These are phyloP conservation scores for Stratiolaelaps scimitus DNA, from an alignment of 1,140 invertebrate genomes.

Conservation along the genomic window DNA sequence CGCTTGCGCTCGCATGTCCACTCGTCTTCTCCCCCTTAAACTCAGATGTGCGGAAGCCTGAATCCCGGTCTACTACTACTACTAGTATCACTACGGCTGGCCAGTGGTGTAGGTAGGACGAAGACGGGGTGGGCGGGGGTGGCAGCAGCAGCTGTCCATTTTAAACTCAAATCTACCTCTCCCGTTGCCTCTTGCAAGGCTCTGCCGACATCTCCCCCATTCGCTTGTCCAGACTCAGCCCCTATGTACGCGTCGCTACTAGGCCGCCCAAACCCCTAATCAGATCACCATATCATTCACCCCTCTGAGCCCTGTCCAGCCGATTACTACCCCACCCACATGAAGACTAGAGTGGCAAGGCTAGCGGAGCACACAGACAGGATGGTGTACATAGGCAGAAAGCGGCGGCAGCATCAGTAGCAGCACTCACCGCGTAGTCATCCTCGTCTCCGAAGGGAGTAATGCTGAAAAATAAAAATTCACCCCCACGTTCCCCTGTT, in stretches of 20 bases:
- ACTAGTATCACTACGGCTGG: too few species aligned
- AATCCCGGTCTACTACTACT: too few species aligned
- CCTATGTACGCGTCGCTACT: too few species aligned
- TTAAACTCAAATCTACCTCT: constrained; percentile 28
- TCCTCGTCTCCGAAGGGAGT: background rate
- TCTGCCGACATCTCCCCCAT: too few species aligned
- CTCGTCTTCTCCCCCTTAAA: background rate
- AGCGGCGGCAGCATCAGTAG: background rate
- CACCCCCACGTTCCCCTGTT: background rate
- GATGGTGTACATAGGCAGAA: background rate
- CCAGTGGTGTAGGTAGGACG: too few species aligned
- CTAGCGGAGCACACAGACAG: too few species aligned
- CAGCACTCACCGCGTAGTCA: background rate
- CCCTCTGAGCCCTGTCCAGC: too few species aligned
- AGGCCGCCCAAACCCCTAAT: constrained; percentile 5
- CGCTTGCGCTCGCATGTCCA: constrained; percentile 7
- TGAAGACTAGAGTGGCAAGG: too few species aligned
- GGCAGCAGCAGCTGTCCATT: constrained; percentile 28
- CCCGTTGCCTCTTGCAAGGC: background rate
- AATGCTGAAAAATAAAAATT: constrained; percentile 26
- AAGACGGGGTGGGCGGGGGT: too few species aligned
- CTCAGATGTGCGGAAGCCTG: too few species aligned
- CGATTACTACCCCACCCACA: too few species aligned
- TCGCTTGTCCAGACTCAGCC: too few species aligned
- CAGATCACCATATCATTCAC: constrained; percentile 26